Evolutionary conservation across 2,113 vertebrate genomes (phyloP), one percentile per base, ranked within the genome.

Genomic region (Leucoraja erinaceus): DNA sequence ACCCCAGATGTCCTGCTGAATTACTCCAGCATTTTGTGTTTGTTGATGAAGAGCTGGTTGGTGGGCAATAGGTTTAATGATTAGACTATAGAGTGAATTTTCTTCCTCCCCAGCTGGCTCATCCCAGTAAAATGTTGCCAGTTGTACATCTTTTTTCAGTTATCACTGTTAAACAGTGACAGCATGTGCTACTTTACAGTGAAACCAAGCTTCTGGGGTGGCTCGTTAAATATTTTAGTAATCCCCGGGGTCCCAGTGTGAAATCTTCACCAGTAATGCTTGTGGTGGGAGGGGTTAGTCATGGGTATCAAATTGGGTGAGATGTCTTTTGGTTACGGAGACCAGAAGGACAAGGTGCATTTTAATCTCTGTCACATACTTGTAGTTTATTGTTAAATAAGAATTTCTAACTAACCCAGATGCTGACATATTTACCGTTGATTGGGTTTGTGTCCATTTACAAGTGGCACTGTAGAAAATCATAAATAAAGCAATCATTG

Each of bases 81-180:
- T 84, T 84, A 14, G 12, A 22, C 12, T 61, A n/a, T 54, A 84
- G 81, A 84, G 11, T 5, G 22, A 84, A 56, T 61, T 4, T 84
- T 84, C 22, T 10, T 84, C 54, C 28, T 22, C 9, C 56, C 83
- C 2, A 59, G 12, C n/a, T 86, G 59, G 56, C 8, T 63, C 56
- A 31, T 86, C 59, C 83, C 28, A 14, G 28, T 86, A n/a, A 86
- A 31, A 63, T 86, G 59, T 31, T 63, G 6, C 28, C 59, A 31
- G 59, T 31, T 86, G 33, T n/a, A 61, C 11, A n/a, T 86, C 28
- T 16, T 86, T 61, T n/a, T 18, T n/a, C 10, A 84, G 22, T 77
- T n/a, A n/a, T 77, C 12, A 86, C 61, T 86, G 11, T 86, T 86
- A 63, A 84, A 84, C 9, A 84, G 22, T 84, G 83, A 86, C 56